Base-by-base conservation (phyloP, 2,888 invertebrate species). In the Harpagoxenus sublaevis region DNA sequence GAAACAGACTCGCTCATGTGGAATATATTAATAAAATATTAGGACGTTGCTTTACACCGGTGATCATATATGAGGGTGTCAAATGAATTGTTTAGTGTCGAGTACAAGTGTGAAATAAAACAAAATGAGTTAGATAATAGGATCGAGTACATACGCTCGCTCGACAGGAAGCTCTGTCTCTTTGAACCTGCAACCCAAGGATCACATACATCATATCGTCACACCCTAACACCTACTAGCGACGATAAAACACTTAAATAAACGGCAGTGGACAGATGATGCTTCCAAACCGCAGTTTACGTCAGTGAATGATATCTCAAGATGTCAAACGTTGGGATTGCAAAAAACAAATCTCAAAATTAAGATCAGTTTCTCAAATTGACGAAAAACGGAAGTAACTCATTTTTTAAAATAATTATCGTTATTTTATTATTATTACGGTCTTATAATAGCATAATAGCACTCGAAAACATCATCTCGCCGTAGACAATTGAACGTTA, bases 111-210 rank as follows among this genome's bases (percentile, higher is more conserved):
- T 87, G 75, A 85, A 87, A 90, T 85, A 89, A 88, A 90, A 90
- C 88, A 90, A 91, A 75, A 83, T 92, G 94, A 95, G 79, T 71
- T 94, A 95, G 92, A 95, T 94, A 95, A 94, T 94, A 95, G 95
- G 95, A 95, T 95, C 94, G 95, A 95, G 96, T 97, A 97, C 97
- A 96, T 97, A 97, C 97, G 97, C 96, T 97, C 97, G 96, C 96
- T 97, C 97, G 96, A 97, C 97, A 94, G 97, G 97, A 95, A 97
- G 97, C 96, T 97, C 97, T 95, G 97, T 96, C 96, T 97, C 97
- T 97, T 97, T 97, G 97, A 97, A 97, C 97, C 97, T 97, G 97
- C 94, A 97, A 97, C 93, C 94, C 93, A 95, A 95, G 94, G 93
- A 95, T 93, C 92, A 95, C 88, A 94, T 90, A 93, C 89, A 90